These are phyloP conservation scores for Scolanthus callimorphus DNA, from an alignment of 92 coral and sea anemone genomes.

Conservation along the genomic window DNA sequence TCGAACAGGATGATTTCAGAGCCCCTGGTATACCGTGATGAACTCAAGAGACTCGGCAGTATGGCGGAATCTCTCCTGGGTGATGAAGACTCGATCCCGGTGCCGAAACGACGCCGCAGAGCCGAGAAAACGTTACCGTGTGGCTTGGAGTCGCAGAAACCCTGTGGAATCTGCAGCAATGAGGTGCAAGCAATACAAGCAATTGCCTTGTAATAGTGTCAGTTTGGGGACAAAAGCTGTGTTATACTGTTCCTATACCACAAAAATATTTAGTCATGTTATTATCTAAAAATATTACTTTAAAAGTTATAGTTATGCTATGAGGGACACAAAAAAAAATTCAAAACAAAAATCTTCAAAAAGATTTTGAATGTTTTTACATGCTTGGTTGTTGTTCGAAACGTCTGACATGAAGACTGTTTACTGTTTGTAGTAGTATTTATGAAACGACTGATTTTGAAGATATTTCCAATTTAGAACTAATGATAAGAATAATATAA, in stretches of 20 bases:
- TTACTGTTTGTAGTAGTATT: no score
- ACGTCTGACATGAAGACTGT: background rate
- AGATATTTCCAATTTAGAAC: no score
- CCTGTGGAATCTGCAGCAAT: slow-evolving; percentile 47
- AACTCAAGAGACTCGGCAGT: slow-evolving; percentile 57
- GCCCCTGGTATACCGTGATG: slow-evolving; percentile 44
- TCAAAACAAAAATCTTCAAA: slow-evolving; percentile 24
- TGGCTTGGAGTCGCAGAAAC: slow-evolving; percentile 42
- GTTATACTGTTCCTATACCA: slow-evolving; percentile 32
- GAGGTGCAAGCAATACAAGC: slow-evolving; percentile 64
- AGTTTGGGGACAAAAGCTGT: slow-evolving; percentile 60
- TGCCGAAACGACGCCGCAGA: slow-evolving; percentile 45
- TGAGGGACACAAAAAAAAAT: slow-evolving; percentile 56
- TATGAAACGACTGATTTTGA: no score
- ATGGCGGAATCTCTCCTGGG: slow-evolving; percentile 52
- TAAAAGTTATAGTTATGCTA: slow-evolving; percentile 28
- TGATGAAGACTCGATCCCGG: slow-evolving; percentile 42
- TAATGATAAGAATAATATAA: no score
- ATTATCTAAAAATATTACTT: background rate
- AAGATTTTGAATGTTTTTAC: no score
- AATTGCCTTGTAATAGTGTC: slow-evolving; percentile 61
- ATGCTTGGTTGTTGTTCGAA: background rate
- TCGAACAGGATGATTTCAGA: slow-evolving; percentile 27
- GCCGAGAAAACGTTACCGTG: slow-evolving; percentile 49
- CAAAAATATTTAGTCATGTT: slow-evolving; percentile 12